Evolutionary conservation across 1,140 invertebrate species (phyloP).

Genomic region (Teleopsis dalmanni): DNA sequence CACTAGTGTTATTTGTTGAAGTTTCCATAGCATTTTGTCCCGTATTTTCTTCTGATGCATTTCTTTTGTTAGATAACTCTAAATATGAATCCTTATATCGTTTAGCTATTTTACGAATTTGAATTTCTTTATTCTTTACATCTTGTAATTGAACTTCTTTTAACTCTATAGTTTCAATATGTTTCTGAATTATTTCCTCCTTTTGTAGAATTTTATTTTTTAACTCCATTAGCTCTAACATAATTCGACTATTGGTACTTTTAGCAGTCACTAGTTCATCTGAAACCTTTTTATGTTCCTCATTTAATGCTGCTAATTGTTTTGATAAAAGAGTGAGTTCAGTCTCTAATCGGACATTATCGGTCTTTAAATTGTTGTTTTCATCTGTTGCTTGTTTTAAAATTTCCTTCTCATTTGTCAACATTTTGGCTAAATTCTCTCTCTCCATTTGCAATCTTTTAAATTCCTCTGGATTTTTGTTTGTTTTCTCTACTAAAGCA

Average conservation of each 20-base stretch:
- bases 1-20: constrained; percentile 42
- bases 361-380: constrained; percentile 52
- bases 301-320: constrained; percentile 48
- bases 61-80: constrained; percentile 52
- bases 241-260: constrained; percentile 40
- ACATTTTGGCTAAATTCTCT: constrained; percentile 66
- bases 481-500: constrained; percentile 80
- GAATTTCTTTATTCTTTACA: constrained; percentile 66
- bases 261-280: constrained; percentile 47
- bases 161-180: constrained; percentile 60
- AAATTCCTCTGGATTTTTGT: constrained; percentile 88
- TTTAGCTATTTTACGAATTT: constrained; percentile 84
- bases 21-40: constrained; percentile 39
- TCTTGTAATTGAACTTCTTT: constrained; percentile 66
- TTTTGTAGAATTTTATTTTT: constrained; percentile 51
- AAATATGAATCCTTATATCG: constrained; percentile 86
- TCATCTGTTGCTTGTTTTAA: constrained; percentile 61
- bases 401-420: constrained; percentile 63
- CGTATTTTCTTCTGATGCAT: constrained; percentile 40
- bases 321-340: constrained; percentile 54
- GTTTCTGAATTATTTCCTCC: constrained; percentile 52
- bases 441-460: constrained; percentile 75
- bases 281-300: constrained; percentile 47
- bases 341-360: constrained; percentile 68
- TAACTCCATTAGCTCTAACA: constrained; percentile 51